phyloP scores from a whole-genome alignment of 2,113 vertebrate species.

The Hymenochirus boettgeri region DNA sequence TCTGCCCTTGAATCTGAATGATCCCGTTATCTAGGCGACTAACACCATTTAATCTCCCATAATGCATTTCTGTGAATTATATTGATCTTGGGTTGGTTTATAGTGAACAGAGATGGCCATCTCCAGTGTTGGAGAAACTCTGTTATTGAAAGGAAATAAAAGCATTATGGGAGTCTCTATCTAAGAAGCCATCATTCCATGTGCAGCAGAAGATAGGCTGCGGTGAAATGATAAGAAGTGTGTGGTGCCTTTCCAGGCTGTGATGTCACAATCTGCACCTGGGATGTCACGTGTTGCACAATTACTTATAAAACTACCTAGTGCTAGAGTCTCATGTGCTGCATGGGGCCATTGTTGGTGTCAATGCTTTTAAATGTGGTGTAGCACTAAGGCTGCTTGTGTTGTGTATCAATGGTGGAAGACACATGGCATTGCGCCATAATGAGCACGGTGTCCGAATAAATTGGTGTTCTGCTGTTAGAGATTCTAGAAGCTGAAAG shows the following conservation, averaged over 20 bases:
- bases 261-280: constrained; percentile 14
- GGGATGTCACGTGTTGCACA: constrained; percentile 2
- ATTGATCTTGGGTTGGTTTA: neutral
- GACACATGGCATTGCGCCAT: neutral
- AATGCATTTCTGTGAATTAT: neutral
- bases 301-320: neutral
- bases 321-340: too few relatives aligned
- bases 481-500: neutral
- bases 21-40: neutral
- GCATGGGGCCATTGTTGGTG: too few relatives aligned
- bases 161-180: neutral
- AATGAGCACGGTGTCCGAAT: neutral
- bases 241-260: neutral
- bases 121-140: neutral
- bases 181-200: constrained; percentile 4
- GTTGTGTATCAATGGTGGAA: too few relatives aligned
- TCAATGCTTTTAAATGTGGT: too few relatives aligned
- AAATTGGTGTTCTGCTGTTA: too few relatives aligned
- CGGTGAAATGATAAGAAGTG: constrained; percentile 32
- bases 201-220: constrained; percentile 19
- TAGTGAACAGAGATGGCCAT: neutral
- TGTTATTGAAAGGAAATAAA: neutral
- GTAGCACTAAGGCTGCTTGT: too few relatives aligned
- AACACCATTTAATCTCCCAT: neutral
- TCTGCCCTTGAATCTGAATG: constrained; percentile 8